Evolutionary conservation across 2,888 invertebrate genomes (phyloP), one percentile per base, ranked within the genome.

Genomic region (Eilema depressum): DNA sequence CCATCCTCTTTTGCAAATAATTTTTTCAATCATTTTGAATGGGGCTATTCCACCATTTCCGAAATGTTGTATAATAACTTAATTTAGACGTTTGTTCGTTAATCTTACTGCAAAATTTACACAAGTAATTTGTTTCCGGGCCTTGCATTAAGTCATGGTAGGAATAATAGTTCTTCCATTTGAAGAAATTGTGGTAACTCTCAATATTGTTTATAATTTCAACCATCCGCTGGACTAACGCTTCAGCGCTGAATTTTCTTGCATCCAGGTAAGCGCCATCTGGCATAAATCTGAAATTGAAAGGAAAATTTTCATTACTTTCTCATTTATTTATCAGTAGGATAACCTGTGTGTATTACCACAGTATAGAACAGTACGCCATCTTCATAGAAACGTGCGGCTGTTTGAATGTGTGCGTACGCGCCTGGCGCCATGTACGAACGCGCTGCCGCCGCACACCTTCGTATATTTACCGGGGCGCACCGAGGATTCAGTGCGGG

Each of bases 101-200:
- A 17, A 66, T 28, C 23, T 59, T 66, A 8, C 66, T 64, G 37
- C 86, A 85, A 17, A 85, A 73, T 23, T 73, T 68, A 59, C 85
- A 86, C 33, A 73, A 81, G 2, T 71, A 66, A 63, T 84, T 82
- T 1, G 77, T 82, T 12, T 83, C 81, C 0, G 77, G 62, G 0
- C 63, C 61, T 5, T 83, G 78, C 37, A 75, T 64, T 30, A 70
- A 62, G 25, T 69, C 20, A 47, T 85, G 78, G 69, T 82, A 88
- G 0, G 81, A 79, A 41, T 87, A 89, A 69, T 88, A 81, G 59
- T 85, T 87, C 66, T 75, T 82, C 88, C 88, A 89, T 67, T 76
- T 85, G 69, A 89, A 88, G 61, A 75, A 87, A 20, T 82, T 69
- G 25, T 78, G 65, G 61, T 88, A 88, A 47, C 68, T 77, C 0